Conservation (phyloP, 2,888 invertebrate genomes). For the Drosophila melanocephala region DNA sequence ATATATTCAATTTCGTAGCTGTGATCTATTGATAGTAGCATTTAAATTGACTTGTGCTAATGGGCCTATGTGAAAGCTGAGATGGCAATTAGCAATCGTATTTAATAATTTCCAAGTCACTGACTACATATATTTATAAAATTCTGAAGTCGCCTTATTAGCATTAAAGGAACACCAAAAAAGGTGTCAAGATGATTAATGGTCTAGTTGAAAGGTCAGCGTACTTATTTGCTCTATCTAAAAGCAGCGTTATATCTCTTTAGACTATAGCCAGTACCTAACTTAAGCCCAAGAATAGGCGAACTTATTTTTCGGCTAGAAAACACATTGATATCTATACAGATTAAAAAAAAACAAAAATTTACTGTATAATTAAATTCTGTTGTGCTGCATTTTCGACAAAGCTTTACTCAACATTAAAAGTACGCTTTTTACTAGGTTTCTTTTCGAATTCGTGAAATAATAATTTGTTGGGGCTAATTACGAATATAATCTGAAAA, state of each 20-base stretch:
- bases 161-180: background rate
- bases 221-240: background rate
- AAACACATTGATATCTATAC: background rate
- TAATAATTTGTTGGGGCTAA: background rate
- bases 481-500: background rate
- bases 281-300: background rate
- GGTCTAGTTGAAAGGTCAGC: background rate
- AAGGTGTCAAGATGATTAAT: constrained; percentile 34
- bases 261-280: background rate
- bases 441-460: background rate
- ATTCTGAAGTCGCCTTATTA: background rate
- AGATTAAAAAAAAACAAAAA: background rate
- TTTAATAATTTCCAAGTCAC: constrained; percentile 18
- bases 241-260: background rate
- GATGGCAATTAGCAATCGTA: constrained; percentile 46
- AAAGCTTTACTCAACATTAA: background rate
- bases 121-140: background rate
- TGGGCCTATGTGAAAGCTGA: constrained; percentile 26
- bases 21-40: constrained; percentile 58
- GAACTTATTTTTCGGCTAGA: background rate
- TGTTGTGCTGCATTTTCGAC: background rate
- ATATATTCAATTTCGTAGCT: constrained; percentile 50
- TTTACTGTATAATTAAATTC: background rate
- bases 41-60: constrained; percentile 42
- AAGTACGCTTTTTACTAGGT: background rate